Conservation (phyloP, 1,140 invertebrate species). For the Plectus sambesii region DNA sequence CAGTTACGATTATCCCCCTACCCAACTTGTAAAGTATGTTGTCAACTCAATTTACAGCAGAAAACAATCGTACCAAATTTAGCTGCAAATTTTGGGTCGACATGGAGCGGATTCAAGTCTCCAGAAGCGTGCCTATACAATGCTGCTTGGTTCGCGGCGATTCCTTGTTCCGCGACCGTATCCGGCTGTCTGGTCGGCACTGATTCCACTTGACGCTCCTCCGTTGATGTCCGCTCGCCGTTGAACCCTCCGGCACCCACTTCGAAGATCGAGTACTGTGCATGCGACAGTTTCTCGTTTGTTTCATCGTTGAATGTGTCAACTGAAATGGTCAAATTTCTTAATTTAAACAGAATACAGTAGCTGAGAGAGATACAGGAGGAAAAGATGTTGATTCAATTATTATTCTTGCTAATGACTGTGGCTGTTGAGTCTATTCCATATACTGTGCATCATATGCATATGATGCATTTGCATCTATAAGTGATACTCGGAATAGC, state of each 20-base stretch:
- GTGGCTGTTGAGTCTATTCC: no score
- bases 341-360: no score
- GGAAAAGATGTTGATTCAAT: no score
- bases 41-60: not conserved
- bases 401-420: no score
- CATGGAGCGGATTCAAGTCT: slow-evolving; percentile 89
- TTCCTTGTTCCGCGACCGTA: slow-evolving; percentile 60
- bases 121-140: slow-evolving; percentile 66
- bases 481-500: no score
- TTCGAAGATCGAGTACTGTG: slow-evolving; percentile 60
- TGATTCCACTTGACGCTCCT: slow-evolving; percentile 53
- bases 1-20: not conserved
- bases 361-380: no score
- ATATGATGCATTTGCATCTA: no score
- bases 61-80: slow-evolving; percentile 46
- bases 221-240: slow-evolving; percentile 61
- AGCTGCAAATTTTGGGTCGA: slow-evolving; percentile 72
- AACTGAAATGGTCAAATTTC: no score
- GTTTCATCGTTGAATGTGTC: no score
- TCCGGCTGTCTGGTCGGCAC: slow-evolving; percentile 62
- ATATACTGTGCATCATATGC: no score
- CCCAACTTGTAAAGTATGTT: not conserved
- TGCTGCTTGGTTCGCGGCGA: slow-evolving; percentile 66
- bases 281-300: slow-evolving; percentile 56
- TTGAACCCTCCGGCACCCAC: slow-evolving; percentile 76